Percentiles rank a stretch among this genome's conserved stretches.
These are phyloP conservation scores for Sciurus niger DNA, from an alignment of 2,113 vertebrate genomes.

Conservation along the genomic window DNA sequence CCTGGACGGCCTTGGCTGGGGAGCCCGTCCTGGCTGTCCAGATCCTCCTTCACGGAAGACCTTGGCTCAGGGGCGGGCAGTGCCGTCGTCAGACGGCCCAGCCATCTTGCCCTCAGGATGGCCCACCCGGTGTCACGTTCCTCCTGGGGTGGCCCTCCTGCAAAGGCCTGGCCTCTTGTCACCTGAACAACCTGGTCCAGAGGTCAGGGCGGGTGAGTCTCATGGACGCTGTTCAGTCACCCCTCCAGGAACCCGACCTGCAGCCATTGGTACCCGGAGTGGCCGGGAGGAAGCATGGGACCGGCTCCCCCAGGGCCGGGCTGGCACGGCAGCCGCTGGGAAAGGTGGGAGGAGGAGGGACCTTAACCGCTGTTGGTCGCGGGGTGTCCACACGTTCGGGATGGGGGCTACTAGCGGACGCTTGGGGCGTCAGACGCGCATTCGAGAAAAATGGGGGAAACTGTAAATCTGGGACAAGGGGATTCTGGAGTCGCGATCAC, in stretches of 20 bases:
- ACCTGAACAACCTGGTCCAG: too few species aligned
- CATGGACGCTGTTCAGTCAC: background rate
- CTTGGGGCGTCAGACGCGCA: too few species aligned
- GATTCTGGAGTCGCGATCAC: background rate
- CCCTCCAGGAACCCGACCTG: background rate
- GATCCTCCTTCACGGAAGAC: background rate
- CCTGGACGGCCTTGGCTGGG: background rate
- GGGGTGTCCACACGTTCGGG: fast-evolving
- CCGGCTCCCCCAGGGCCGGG: too few species aligned
- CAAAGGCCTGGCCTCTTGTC: background rate
- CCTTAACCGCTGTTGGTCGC: background rate
- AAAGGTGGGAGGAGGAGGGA: too few species aligned
- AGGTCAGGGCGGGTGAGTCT: background rate
- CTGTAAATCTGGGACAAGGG: fast-evolving
- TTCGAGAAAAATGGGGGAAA: background rate
- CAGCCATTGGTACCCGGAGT: too few species aligned
- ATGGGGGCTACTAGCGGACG: too few species aligned
- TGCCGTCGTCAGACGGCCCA: background rate
- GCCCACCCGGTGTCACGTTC: background rate
- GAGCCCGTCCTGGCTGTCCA: background rate
- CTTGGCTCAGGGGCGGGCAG: background rate
- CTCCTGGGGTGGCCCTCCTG: background rate
- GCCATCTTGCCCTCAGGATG: background rate
- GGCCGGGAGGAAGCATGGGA: background rate
- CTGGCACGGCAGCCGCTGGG: fast-evolving